A percentile compares a stretch with the other conserved stretches of the same genome.
Conservation (phyloP, 2,797 vertebrate species). For the Taeniopygia guttata region DNA sequence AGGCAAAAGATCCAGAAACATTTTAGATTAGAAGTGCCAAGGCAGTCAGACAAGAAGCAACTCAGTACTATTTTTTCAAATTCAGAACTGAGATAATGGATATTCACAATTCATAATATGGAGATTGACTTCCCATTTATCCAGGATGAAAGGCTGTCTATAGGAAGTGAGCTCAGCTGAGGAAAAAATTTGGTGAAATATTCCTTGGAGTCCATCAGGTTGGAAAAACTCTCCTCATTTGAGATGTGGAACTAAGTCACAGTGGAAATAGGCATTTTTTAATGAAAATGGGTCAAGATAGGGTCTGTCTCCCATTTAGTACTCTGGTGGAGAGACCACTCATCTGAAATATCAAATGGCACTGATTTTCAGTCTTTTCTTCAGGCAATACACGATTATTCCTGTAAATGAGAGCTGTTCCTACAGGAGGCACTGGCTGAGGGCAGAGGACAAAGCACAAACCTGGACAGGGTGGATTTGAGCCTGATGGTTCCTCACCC, state of each 20-base stretch:
- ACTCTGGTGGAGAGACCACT: not conserved
- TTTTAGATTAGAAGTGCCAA: not conserved
- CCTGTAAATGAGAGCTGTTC: not conserved
- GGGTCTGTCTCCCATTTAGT: not conserved
- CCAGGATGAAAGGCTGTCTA: not conserved
- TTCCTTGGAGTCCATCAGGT: rapidly evolving
- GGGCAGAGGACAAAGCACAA: not conserved
- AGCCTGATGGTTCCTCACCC: not conserved
- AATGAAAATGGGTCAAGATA: not conserved
- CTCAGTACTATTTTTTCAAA: not conserved
- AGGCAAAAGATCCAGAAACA: not conserved
- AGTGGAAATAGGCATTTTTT: rapidly evolving
- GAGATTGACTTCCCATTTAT: not conserved
- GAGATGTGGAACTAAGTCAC: not conserved
- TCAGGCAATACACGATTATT: not conserved
- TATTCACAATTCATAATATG: not conserved
- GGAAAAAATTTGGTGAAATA: not conserved
- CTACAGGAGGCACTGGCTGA: not conserved
- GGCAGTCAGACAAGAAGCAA: not conserved
- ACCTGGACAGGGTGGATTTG: not conserved
- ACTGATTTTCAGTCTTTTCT: not conserved
- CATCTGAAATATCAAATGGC: not conserved
- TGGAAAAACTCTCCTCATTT: not conserved
- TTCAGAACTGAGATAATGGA: not conserved
- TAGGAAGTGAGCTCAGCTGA: not conserved